Evolutionary conservation across 2,797 vertebrate species (phyloP).

Genomic region (Pipistrellus nathusii): DNA sequence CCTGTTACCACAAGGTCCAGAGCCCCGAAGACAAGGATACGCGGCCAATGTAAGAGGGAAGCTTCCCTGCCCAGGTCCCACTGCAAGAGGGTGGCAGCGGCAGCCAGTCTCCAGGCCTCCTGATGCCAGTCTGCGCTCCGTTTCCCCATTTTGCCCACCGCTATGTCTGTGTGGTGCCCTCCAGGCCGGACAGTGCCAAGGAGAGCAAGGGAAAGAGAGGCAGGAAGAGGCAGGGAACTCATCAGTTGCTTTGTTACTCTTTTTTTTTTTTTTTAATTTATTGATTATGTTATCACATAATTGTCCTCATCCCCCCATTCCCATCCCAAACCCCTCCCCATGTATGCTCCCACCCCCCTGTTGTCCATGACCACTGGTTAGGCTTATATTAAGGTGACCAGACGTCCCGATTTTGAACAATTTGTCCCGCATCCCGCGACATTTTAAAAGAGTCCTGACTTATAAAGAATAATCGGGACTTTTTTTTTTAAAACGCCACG

Average conservation of each 20-base stretch:
- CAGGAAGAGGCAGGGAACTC: slow-evolving; percentile 54
- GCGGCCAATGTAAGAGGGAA: background rate
- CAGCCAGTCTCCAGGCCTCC: background rate
- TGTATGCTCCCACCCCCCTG: too few relatives aligned
- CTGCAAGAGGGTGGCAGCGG: background rate
- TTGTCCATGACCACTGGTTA: too few relatives aligned
- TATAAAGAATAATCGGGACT: too few relatives aligned
- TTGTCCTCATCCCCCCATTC: too few relatives aligned
- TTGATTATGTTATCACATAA: too few relatives aligned
- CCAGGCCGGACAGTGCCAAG: background rate
- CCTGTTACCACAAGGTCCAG: background rate
- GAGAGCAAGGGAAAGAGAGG: background rate
- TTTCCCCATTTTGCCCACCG: background rate
- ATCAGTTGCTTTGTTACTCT: slow-evolving; percentile 45
- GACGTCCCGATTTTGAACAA: too few relatives aligned
- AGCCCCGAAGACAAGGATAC: background rate
- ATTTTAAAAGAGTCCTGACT: too few relatives aligned
- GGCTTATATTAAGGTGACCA: too few relatives aligned
- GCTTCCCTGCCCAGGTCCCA: background rate
- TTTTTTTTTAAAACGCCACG: too few relatives aligned
- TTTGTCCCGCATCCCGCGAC: too few relatives aligned
- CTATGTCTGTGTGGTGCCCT: background rate
- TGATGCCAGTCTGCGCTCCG: background rate
- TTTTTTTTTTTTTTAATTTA: too few relatives aligned
- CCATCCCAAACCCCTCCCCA: too few relatives aligned